Evolutionary conservation across 2,888 invertebrate species (phyloP).

Genomic region (Agrotis clavis): DNA sequence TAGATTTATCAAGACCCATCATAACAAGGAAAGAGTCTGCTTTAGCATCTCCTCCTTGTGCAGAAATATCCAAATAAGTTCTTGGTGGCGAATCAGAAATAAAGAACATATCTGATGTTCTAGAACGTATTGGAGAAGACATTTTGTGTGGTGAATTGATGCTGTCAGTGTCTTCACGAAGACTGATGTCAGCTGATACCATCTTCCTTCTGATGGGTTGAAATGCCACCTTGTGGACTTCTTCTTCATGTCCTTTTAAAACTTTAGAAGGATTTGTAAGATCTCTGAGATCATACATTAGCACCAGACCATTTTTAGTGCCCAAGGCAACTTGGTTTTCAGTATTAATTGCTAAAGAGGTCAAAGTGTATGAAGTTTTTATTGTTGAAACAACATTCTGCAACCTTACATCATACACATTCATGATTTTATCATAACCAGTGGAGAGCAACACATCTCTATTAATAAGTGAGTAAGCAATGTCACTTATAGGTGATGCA

Average conservation of each 20-base stretch:
- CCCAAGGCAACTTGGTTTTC: slow-evolving; percentile 90
- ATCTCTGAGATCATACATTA: slow-evolving; percentile 91
- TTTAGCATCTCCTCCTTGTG: slow-evolving; percentile 75
- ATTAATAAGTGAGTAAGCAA: slow-evolving; percentile 90
- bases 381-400: slow-evolving; percentile 86
- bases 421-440: slow-evolving; percentile 91
- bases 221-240: slow-evolving; percentile 87
- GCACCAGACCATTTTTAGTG: slow-evolving; percentile 89
- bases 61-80: slow-evolving; percentile 69
- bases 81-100: slow-evolving; percentile 83
- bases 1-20: slow-evolving; percentile 85
- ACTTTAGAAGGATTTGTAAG: slow-evolving; percentile 85
- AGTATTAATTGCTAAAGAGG: slow-evolving; percentile 83
- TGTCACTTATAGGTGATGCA: slow-evolving; percentile 91
- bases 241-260: slow-evolving; percentile 88
- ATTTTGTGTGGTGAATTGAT: slow-evolving; percentile 72
- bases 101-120: slow-evolving; percentile 84
- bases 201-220: slow-evolving; percentile 83
- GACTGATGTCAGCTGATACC: slow-evolving; percentile 82
- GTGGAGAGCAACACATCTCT: slow-evolving; percentile 90
- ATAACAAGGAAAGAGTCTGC: slow-evolving; percentile 86
- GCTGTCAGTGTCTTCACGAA: slow-evolving; percentile 82
- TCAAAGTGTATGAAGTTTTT: slow-evolving; percentile 82
- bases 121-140: slow-evolving; percentile 75
- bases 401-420: slow-evolving; percentile 90